A percentile compares a stretch with the other conserved stretches of the same genome.
These are phyloP conservation scores for Chlamydotis undulata DNA, from an alignment of 2,113 vertebrate species.

Conservation along the genomic window DNA sequence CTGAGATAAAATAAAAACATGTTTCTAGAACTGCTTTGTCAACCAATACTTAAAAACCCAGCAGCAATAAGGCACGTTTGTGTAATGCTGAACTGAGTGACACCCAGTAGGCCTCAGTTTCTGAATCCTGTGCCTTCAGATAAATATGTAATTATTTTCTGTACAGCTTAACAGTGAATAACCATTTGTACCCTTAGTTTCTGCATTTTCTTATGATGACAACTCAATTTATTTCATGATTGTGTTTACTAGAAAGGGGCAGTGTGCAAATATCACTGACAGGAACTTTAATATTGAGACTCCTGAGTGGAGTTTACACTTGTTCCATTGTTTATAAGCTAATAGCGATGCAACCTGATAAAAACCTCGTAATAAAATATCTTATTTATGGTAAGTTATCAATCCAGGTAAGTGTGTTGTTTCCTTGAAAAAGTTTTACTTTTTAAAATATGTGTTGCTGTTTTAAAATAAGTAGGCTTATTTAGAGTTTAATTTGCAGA, in stretches of 20 bases:
- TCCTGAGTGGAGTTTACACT: conserved; percentile 48
- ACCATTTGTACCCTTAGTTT: neutral
- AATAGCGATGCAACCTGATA: conserved; percentile 16
- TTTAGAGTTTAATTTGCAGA: neutral
- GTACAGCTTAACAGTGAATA: neutral
- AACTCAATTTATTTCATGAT: neutral
- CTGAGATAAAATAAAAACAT: neutral
- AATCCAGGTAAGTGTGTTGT: neutral
- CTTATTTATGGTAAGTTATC: conserved; percentile 52
- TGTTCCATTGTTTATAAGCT: conserved; percentile 64
- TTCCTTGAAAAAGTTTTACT: neutral
- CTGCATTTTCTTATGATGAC: neutral
- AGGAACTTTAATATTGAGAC: conserved; percentile 63
- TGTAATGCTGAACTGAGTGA: neutral
- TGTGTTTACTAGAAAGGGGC: conserved; percentile 55
- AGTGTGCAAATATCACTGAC: conserved; percentile 53
- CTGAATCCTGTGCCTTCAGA: neutral
- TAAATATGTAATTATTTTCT: neutral
- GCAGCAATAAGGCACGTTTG: neutral
- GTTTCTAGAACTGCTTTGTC: neutral
- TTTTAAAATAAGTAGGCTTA: neutral
- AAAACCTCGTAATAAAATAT: conserved; percentile 53
- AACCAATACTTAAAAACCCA: neutral
- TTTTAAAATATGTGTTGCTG: neutral
- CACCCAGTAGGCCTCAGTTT: neutral